A percentile compares a stretch with the other conserved stretches of the same genome.
Evolutionary conservation across 2,888 invertebrate genomes (phyloP).

Genomic region (Eristalinus aeneus): DNA sequence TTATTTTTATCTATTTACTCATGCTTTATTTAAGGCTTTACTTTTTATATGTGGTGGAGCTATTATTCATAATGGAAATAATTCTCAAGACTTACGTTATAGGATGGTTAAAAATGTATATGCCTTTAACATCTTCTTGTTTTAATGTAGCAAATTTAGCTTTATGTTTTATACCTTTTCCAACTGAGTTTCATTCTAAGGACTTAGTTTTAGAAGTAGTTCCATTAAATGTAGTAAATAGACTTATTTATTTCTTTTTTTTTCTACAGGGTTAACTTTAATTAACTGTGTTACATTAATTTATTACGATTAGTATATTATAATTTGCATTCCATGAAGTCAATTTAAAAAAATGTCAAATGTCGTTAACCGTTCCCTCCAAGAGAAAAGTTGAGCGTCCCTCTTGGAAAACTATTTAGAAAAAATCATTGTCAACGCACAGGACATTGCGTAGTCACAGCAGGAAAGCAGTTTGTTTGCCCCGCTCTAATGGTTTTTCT

Average conservation of each 20-base stretch:
- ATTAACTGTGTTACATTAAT: no score
- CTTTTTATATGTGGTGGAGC: conserved; percentile 87
- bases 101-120: conserved; percentile 81
- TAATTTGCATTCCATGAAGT: no score
- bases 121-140: conserved; percentile 82
- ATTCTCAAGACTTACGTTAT: conserved; percentile 86
- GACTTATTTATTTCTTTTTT: conserved; percentile 81
- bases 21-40: conserved; percentile 89
- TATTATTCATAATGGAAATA: conserved; percentile 85
- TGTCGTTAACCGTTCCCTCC: no score
- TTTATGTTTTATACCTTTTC: conserved; percentile 85
- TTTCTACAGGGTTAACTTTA: conserved; percentile 84
- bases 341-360: no score
- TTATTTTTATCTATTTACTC: conserved; percentile 87
- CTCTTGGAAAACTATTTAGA: no score
- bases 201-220: conserved; percentile 84
- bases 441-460: no score
- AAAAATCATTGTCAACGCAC: no score
- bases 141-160: conserved; percentile 84
- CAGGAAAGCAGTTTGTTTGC: no score
- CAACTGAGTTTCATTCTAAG: conserved; percentile 85
- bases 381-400: no score
- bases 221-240: conserved; percentile 82
- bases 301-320: conserved; percentile 83
- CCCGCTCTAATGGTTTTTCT: no score